These are phyloP conservation scores for Tachycineta bicolor DNA, from an alignment of 2,113 vertebrate genomes.

Conservation along the genomic window DNA sequence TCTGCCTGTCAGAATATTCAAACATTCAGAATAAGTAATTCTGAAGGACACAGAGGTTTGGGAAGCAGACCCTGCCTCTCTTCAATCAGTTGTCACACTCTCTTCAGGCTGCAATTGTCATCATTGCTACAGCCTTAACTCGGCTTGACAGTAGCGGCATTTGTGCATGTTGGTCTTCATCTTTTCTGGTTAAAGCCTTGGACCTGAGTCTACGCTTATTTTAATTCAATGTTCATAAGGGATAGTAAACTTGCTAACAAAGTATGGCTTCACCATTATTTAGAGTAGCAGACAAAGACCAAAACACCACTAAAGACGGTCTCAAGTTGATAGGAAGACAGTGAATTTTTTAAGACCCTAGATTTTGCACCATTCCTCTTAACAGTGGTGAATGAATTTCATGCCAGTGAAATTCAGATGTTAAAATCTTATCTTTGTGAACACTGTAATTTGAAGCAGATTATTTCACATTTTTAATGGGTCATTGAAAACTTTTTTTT, in stretches of 20 bases:
- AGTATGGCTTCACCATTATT: background rate
- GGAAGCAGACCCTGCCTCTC: constrained; percentile 34
- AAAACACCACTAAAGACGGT: background rate
- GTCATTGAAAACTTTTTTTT: background rate
- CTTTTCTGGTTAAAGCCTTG: constrained; percentile 18
- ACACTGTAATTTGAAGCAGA: background rate
- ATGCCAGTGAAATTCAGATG: background rate
- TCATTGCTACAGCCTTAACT: constrained; percentile 38
- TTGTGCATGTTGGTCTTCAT: constrained; percentile 43
- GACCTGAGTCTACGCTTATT: background rate
- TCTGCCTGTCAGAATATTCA: constrained; percentile 65
- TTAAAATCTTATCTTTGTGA: background rate
- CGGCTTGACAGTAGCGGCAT: constrained; percentile 50
- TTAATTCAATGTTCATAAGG: background rate
- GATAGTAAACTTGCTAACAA: background rate
- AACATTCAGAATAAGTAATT: constrained; percentile 48
- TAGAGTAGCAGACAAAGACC: background rate
- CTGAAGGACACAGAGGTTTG: constrained; percentile 23
- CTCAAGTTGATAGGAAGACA: background rate
- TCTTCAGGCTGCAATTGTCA: background rate
- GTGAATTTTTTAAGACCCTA: background rate
- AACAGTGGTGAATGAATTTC: background rate
- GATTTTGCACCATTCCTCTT: background rate
- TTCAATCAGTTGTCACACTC: constrained; percentile 35
- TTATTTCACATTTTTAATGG: background rate